phyloP scores from a whole-genome alignment of 2,113 vertebrate species.

The Syngnathus floridae region DNA sequence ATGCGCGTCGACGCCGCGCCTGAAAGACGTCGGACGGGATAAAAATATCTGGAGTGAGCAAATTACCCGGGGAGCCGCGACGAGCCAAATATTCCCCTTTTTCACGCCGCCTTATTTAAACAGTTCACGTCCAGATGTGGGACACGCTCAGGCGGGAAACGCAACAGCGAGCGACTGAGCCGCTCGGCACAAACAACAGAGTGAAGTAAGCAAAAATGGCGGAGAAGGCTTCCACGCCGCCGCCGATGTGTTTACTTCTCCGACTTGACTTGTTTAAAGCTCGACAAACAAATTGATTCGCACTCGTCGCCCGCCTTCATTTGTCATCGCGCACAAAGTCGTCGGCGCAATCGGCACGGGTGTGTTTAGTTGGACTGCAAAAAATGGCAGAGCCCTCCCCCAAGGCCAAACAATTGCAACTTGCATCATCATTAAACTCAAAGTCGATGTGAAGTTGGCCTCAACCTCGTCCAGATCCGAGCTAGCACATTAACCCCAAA shows the following conservation, averaged over 20 bases:
- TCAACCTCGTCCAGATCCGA: neutral
- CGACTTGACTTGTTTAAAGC: neutral
- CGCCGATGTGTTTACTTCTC: neutral
- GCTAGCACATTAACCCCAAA: too few species aligned
- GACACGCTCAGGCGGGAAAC: neutral
- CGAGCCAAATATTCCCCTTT: slow-evolving; percentile 6
- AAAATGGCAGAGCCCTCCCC: neutral
- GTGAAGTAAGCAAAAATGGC: neutral
- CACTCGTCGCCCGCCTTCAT: neutral
- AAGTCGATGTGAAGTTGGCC: neutral
- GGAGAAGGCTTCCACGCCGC: neutral
- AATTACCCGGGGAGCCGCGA: slow-evolving; percentile 7
- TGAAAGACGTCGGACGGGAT: slow-evolving; percentile 9
- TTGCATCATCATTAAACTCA: neutral
- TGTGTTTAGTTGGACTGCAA: neutral
- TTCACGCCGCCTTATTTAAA: slow-evolving; percentile 4
- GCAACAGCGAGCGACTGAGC: neutral
- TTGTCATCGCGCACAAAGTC: neutral
- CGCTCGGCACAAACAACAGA: neutral
- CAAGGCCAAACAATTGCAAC: neutral
- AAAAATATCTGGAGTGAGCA: slow-evolving; percentile 11
- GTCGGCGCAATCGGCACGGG: neutral
- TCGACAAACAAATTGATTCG: neutral
- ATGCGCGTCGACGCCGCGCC: slow-evolving; percentile 1
- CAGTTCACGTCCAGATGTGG: slow-evolving; percentile 9